Base-by-base conservation (phyloP, 2,888 invertebrate species). In the Dorcus parallelipipedus region DNA sequence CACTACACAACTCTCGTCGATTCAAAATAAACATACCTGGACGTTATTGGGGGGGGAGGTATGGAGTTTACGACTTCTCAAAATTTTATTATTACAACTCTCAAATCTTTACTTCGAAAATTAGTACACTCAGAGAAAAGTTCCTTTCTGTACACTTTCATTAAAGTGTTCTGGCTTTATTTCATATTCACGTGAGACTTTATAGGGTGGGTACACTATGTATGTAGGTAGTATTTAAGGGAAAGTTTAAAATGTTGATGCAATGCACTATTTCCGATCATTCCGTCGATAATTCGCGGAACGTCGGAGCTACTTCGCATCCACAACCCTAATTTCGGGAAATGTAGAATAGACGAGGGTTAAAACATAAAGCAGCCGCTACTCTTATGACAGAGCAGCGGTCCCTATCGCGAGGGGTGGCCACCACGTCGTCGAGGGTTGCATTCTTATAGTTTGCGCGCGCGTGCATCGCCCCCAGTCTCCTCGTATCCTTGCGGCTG, bases 381-480 rank as follows among this genome's bases (percentile, higher is more conserved):
- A 38, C 20, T 45, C 40, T 33, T 38, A 54, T 55, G 40, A 49
- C 20, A 38, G 38, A 48, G 54, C 23, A 50, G 43, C 14, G 47
- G 60, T 60, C 60, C 60, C 60, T 60, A 60, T 50, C 56, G 69
- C 71, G 42, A 62, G 67, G 64, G 64, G 63, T 63, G 64, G 65
- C 64, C 20, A 20, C 20, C 20, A 20, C 63, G 61, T 63, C 58
- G 55, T 59, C 60, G 54, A 64, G 59, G 61, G 64, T 61, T 65
- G 64, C 65, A 73, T 71, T 71, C 70, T 68, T 71, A 63, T 69
- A 61, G 65, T 63, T 65, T 71, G 73, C 79, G 80, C 78, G 77
- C 78, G 80, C 80, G 76, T 79, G 80, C 67, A 68, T 67, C 63
- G 48, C 50, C 38, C 58, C 61, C 56, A 65, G 59, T 63, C 60